Evolutionary conservation across 2,888 invertebrate species (phyloP).

Genomic region (Ophion ventricosus): DNA sequence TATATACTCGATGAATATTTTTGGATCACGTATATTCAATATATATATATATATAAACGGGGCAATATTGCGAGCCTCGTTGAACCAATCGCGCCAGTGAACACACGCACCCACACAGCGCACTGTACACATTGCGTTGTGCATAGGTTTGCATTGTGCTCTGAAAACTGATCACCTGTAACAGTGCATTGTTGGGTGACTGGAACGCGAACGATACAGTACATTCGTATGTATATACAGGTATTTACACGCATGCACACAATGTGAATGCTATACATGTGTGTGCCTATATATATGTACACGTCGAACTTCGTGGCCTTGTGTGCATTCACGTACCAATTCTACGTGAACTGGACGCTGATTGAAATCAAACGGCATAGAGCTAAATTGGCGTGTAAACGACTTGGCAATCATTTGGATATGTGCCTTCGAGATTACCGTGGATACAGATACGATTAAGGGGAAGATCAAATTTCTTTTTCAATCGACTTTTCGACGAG

Average conservation of each 20-base stretch:
- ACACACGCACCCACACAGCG: constrained; percentile 23
- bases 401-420: constrained; percentile 44
- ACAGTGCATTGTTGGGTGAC: constrained; percentile 65
- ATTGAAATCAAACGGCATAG: constrained; percentile 52
- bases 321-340: constrained; percentile 32
- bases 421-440: not conserved
- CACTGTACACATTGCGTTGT: not conserved
- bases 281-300: not conserved
- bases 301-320: not conserved
- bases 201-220: constrained; percentile 48
- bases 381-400: constrained; percentile 46
- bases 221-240: not conserved
- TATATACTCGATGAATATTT: constrained; percentile 56
- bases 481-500: not conserved
- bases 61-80: constrained; percentile 58
- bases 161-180: constrained; percentile 69
- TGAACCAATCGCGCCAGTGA: constrained; percentile 54
- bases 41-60: not conserved
- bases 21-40: constrained; percentile 51
- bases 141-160: constrained; percentile 64
- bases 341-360: constrained; percentile 42
- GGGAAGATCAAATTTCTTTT: not conserved
- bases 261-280: not conserved
- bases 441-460: not conserved
- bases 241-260: not conserved